phyloP scores from a whole-genome alignment of 2,113 vertebrate species.

The Eulacestoma nigropectus region DNA sequence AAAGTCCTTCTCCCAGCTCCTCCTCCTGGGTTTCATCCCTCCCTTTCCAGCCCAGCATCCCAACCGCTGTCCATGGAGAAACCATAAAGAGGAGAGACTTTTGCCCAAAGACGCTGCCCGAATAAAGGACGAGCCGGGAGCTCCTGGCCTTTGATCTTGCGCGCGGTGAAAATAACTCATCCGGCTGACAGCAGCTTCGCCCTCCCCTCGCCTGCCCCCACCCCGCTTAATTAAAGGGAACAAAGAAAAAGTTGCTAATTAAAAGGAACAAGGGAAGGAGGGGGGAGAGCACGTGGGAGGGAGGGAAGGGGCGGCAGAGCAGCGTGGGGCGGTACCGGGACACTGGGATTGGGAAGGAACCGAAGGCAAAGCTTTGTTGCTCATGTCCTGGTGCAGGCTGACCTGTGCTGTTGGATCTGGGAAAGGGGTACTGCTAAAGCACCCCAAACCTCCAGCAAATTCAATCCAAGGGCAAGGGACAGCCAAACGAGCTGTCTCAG shows the following conservation, averaged over 20 bases:
- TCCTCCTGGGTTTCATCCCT: not conserved
- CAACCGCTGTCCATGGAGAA: fast-evolving
- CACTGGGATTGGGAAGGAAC: not conserved
- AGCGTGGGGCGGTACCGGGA: fast-evolving
- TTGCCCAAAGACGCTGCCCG: not conserved
- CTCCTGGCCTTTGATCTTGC: constrained; percentile 35
- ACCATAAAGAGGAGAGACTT: not conserved
- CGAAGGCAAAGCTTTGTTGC: not conserved
- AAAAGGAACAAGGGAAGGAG: constrained; percentile 25
- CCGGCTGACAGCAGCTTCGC: constrained; percentile 7
- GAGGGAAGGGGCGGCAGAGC: not conserved
- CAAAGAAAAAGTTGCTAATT: constrained; percentile 59
- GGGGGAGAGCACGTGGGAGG: not conserved
- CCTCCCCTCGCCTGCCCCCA: constrained; percentile 7
- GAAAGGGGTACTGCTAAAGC: not conserved
- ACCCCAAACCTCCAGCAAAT: not conserved
- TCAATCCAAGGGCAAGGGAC: not conserved
- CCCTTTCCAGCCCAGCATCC: not conserved
- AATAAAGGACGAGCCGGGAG: not conserved
- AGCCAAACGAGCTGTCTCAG: fast-evolving
- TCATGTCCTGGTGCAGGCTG: fast-evolving
- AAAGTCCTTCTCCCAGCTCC: not conserved
- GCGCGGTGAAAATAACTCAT: not conserved
- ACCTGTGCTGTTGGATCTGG: not conserved
- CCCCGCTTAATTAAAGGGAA: constrained; percentile 57